Base-by-base conservation (phyloP, 2,797 vertebrate genomes). In the Enteromius paludinosus region DNA sequence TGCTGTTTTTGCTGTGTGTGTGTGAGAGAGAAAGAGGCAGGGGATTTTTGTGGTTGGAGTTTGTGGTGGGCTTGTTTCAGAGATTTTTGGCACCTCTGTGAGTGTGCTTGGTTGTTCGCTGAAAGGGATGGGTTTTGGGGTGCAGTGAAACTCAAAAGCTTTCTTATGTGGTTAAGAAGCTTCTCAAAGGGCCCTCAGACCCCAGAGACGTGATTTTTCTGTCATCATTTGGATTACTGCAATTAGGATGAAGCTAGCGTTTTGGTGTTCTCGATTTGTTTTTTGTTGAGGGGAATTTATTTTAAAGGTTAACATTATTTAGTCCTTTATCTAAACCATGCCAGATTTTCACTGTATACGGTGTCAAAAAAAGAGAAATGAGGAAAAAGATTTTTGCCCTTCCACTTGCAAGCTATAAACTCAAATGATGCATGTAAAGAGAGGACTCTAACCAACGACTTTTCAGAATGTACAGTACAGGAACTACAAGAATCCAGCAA, bases 241-340 rank as follows among this genome's bases (percentile, higher is more conserved):
- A 41, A 33, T 80, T 70, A 15, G 23, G 17, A 30, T 38, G 11
- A 28, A 43, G 65, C 23, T 89, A 10, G 17, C 35, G 3, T 78
- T 62, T 78, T 64, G 49, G 68, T 25, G 25, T 72, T 87, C 86
- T 89, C 71, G 87, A 86, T 89, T 30, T 43, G 12, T 43, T 38
- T 61, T 35, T 86, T 89, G 85, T 84, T 76, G 85, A 47, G 82
- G 81, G 38, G 87, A 91, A 90, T 43, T 43, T 43, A 43, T 43
- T 43, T 43, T 3, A 43, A 43, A 43, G 3, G 11, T 43, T 43
- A 12, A 14, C 90, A 91, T 91, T 90, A 41, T 89, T 92, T 87
- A 89, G 88, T 92, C 89, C 87, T 88, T 86, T 90, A 88, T 89
- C 88, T 90, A 92, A 92, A 90, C 87, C 90, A 90, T 87, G 82